Percentiles rank a stretch among this genome's conserved stretches.
These are phyloP conservation scores for Seriola rivoliana DNA, from an alignment of 2,113 vertebrate genomes.

Conservation along the genomic window DNA sequence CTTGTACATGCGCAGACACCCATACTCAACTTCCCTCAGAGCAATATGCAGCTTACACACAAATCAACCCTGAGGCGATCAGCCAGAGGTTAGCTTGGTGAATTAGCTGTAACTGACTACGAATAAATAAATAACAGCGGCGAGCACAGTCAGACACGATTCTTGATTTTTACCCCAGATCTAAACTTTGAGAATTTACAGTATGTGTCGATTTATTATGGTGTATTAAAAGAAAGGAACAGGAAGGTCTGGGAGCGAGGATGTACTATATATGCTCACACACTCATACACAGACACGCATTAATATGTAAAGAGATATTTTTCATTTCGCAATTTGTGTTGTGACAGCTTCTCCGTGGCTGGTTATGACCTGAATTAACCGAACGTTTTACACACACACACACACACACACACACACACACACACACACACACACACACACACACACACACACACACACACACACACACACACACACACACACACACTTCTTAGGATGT, in stretches of 20 bases:
- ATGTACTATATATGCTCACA: not conserved
- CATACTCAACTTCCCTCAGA: not conserved
- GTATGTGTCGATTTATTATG: constrained; percentile 7
- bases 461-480: constrained; percentile 9
- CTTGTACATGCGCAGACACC: not conserved
- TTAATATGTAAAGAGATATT: constrained; percentile 18
- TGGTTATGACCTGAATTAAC: constrained; percentile 46
- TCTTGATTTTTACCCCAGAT: constrained; percentile 21
- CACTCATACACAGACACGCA: not conserved
- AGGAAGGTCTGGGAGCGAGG: not conserved
- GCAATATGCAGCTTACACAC: constrained; percentile 9
- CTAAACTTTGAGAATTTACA: constrained; percentile 3
- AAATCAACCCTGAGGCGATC: constrained; percentile 14
- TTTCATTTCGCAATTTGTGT: constrained; percentile 38
- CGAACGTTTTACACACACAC: constrained; percentile 21
- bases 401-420: constrained; percentile 12
- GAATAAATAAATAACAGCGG: constrained; percentile 36
- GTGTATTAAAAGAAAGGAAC: not conserved
- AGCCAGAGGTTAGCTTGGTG: constrained; percentile 38
- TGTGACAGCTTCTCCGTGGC: constrained; percentile 22
- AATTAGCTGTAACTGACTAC: constrained; percentile 24
- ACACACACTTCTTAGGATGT: constrained; percentile 17
- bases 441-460: constrained; percentile 14
- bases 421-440: not conserved
- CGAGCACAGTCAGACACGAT: not conserved